Base-by-base conservation (phyloP, 2,888 invertebrate species). In the Hirtodrosophila confusa region DNA sequence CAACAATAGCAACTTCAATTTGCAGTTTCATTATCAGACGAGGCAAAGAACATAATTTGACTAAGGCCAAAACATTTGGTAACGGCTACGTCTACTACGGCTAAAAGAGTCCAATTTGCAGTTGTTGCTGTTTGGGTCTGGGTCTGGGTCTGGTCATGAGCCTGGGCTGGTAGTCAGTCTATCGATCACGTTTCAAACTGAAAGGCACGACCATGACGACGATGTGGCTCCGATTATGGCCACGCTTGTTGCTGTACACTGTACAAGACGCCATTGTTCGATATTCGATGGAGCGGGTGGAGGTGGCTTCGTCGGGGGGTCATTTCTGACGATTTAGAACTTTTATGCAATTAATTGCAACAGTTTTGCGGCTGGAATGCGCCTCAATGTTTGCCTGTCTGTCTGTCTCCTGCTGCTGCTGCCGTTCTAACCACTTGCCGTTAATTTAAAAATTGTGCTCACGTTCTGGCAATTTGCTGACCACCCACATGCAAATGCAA, bases 181-280 rank as follows among this genome's bases (percentile, higher is more conserved):
- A 89, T 89, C 87, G 90, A 89, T 89, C 89, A 90, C 90, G 89
- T 89, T 88, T 87, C 79, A 72, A 82, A 75, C 79, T 65, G 74
- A 82, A 77, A 78, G 79, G 71, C 82, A 83, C 80, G 80, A 80
- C 80, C 79, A 62, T 70, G 73, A 70, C 71, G 71, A 65, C 60
- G 60, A 54, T 64, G 53, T 53, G 65, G 68, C 55, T 64, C 63
- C 69, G 72, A 74, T 74, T 71, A 71, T 78, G 70, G 74, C 69
- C 68, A 69, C 39, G 62, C 39, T 72, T 60, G 63, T 56, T 75
- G 62, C 64, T 68, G 68, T 66, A 73, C 53, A 76, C 86, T 78
- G 60, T 69, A 75, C 77, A 82, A 64, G 62, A 58, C 74, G 68
- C 71, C 75, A 80, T 75, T 75, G 70, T 75, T 67, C 53, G 50